Conservation (phyloP, 2,113 vertebrate genomes). For the Alouatta palliata region DNA sequence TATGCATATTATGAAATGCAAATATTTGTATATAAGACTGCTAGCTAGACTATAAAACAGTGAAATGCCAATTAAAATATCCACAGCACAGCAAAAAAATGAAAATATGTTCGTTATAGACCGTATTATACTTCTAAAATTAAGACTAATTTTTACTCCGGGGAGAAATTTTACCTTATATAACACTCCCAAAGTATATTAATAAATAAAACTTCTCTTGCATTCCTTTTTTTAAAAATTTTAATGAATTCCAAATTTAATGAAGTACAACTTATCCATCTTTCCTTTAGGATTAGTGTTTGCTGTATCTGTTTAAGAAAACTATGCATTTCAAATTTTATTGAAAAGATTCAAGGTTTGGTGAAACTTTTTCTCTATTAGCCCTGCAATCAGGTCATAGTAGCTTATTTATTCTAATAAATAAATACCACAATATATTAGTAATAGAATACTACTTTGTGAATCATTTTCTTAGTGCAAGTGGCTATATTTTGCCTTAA, state of each 20-base stretch:
- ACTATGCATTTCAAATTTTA: not conserved
- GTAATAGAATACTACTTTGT: not conserved
- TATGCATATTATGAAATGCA: not conserved
- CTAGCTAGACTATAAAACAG: not conserved
- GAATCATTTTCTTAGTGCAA: not conserved
- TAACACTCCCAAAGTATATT: not conserved
- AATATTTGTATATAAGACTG: not conserved
- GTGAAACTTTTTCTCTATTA: not conserved
- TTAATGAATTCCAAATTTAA: too few relatives aligned
- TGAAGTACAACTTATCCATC: too few relatives aligned
- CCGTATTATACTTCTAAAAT: not conserved
- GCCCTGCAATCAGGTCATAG: not conserved
- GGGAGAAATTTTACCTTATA: constrained; percentile 22
- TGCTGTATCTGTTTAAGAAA: too few relatives aligned
- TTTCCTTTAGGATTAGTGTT: too few relatives aligned
- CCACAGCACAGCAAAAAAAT: not conserved
- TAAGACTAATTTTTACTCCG: not conserved
- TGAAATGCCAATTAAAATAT: not conserved
- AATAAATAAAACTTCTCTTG: not conserved
- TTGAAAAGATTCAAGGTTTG: not conserved
- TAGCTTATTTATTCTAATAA: not conserved
- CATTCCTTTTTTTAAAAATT: not conserved
- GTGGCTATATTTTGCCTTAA: not conserved
- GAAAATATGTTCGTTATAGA: not conserved
- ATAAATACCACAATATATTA: not conserved